phyloP scores from a whole-genome alignment of 2,888 invertebrate species.

The Malacosoma neustria region DNA sequence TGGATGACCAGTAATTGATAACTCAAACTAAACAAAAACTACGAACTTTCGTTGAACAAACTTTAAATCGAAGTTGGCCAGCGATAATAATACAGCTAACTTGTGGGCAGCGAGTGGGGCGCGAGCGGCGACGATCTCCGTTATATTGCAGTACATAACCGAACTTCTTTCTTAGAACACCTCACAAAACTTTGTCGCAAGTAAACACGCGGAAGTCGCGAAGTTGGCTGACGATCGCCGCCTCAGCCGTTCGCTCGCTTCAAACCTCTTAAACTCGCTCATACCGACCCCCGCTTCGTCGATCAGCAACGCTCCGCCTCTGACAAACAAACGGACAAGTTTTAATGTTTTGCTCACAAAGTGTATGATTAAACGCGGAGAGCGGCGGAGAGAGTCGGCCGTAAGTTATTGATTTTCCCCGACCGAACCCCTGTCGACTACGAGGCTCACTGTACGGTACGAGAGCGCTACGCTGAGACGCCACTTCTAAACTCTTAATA shows the following conservation, averaged over 20 bases:
- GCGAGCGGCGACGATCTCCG: constrained; percentile 56
- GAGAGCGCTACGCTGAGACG: constrained; percentile 33
- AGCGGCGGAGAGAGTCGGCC: constrained; percentile 73
- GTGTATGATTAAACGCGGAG: constrained; percentile 75
- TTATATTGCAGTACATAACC: constrained; percentile 62
- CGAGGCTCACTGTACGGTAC: constrained; percentile 55
- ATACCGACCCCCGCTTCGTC: constrained; percentile 31
- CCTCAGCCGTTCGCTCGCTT: constrained; percentile 34
- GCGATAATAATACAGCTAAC: constrained; percentile 63
- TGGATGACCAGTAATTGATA: constrained; percentile 5
- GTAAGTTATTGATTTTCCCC: constrained; percentile 76
- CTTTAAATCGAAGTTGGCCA: constrained; percentile 57
- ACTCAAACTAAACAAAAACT: constrained; percentile 32
- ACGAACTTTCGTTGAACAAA: constrained; percentile 47
- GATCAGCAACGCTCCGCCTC: constrained; percentile 51
- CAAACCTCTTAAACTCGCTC: constrained; percentile 27
- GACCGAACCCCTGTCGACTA: constrained; percentile 66
- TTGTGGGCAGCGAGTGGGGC: constrained; percentile 41
- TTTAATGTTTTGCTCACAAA: constrained; percentile 75
- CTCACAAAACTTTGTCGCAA: constrained; percentile 68
- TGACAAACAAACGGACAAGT: constrained; percentile 74
- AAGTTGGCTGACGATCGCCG: constrained; percentile 33
- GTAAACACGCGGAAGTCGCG: constrained; percentile 56
- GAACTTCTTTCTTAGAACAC: constrained; percentile 70
- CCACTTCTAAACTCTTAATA: constrained; percentile 38